Evolutionary conservation across 2,797 vertebrate genomes (phyloP), one percentile per base, ranked within the genome.

Genomic region (Gallinago stenura): DNA sequence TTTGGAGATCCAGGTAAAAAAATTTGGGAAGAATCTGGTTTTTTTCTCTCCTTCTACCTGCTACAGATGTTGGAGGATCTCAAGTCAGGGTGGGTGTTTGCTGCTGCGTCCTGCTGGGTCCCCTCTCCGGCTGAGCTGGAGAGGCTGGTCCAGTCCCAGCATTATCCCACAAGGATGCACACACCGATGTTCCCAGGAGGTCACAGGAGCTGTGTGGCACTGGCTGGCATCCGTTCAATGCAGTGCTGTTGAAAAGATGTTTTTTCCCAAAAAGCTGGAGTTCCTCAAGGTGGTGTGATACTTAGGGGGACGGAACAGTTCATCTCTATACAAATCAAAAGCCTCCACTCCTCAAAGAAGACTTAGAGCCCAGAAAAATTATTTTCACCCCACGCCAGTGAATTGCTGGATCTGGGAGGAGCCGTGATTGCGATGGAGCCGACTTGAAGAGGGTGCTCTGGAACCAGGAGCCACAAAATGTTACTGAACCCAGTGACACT

Each of bases 111-210:
- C 15, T 71, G 20, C 62, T 33, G 37, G 28, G 30, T 46, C 5
- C 17, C 28, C 33, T 15, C n/a, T 61, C 35, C 0, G 1, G 13
- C 41, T 41, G 20, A 41, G 19, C 33, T 15, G 57, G 62, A 21
- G 33, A 41, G 3, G 10, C 68, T 31, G 43, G 46, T 39, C 54
- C 53, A 22, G 10, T 66, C 76, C 41, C 65, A 66, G 35, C 3
- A 1, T 60, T 30, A 60, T 48, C 57, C 57, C 70, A 20, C 0
- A 2, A 54, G 35, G 30, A 77, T 19, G 31, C 53, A 19, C 21
- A 15, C 0, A 1, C 30, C 1, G 6, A 41, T 0, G 5, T 33
- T 43, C 56, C 9, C 6, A 0, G 22, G 48, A 83, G 35, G 35
- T 66, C 26, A n/a, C 2, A 2, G 46, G 37, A 66, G n/a, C 39